Conservation (phyloP, 2,888 invertebrate genomes). For the Agapetus fuscipes region DNA sequence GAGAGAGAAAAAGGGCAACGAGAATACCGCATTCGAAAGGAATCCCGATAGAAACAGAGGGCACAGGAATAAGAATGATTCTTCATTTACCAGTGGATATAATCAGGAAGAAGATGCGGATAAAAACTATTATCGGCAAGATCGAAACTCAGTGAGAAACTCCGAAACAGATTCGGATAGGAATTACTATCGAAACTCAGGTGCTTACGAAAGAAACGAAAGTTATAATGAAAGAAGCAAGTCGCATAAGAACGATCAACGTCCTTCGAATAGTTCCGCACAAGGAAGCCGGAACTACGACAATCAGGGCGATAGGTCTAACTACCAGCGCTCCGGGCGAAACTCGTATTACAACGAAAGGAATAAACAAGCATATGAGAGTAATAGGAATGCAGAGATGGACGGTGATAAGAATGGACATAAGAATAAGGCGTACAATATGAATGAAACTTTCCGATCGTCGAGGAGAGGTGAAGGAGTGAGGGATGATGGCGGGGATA, state of each 20-base stretch:
- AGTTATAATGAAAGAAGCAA: neutral
- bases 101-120: neutral
- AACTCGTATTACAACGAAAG: no score
- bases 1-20: neutral
- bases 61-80: neutral
- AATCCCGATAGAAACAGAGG: neutral
- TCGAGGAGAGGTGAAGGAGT: no score
- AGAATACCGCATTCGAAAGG: neutral
- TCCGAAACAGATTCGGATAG: no score
- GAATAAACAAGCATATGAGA: neutral
- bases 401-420: neutral
- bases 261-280: neutral
- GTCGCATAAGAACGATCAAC: neutral
- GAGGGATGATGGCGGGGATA: neutral
- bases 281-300: neutral
- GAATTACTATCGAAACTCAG: no score
- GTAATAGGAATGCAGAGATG: neutral
- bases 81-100: neutral
- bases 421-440: neutral
- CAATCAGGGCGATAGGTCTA: neutral
- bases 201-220: no score
- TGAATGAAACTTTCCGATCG: neutral
- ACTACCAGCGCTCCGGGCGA: no score
- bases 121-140: neutral
- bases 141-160: no score